These are phyloP conservation scores for Hetaerina americana DNA, from an alignment of 1,140 invertebrate species.

Conservation along the genomic window DNA sequence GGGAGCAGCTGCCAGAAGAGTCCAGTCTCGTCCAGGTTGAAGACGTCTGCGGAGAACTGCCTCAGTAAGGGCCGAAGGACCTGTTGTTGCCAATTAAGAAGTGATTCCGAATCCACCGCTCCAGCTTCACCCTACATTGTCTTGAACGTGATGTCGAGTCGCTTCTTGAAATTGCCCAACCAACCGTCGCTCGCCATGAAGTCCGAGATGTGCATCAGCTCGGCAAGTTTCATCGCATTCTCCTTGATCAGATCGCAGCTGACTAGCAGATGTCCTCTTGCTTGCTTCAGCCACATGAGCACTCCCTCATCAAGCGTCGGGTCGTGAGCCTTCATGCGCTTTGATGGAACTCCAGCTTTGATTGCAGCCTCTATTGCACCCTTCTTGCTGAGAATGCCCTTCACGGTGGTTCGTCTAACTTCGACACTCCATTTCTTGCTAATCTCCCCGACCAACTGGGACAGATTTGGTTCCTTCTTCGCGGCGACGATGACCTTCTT, in stretches of 20 bases:
- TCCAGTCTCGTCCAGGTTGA: conserved; percentile 34
- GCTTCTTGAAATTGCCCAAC: conserved; percentile 25
- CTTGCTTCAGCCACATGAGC: too few relatives aligned
- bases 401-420: too few relatives aligned
- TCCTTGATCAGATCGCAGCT: background rate
- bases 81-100: background rate
- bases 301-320: too few relatives aligned
- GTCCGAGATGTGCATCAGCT: conserved; percentile 4
- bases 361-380: too few relatives aligned
- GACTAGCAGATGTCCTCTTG: background rate
- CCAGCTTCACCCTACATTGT: conserved; percentile 12
- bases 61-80: background rate
- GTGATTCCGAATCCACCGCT: background rate
- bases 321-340: too few relatives aligned
- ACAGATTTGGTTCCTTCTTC: too few relatives aligned
- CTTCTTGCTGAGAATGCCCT: too few relatives aligned
- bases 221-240: background rate
- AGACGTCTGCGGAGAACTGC: conserved; percentile 21
- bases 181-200: conserved; percentile 28
- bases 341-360: too few relatives aligned
- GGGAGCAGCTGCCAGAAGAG: conserved; percentile 32
- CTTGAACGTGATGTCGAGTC: conserved; percentile 21
- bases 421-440: too few relatives aligned
- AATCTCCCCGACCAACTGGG: too few relatives aligned
- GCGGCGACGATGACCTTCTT: too few relatives aligned